These are phyloP conservation scores for Neomorphus geoffroyi DNA, from an alignment of 2,797 vertebrate genomes.

Conservation along the genomic window DNA sequence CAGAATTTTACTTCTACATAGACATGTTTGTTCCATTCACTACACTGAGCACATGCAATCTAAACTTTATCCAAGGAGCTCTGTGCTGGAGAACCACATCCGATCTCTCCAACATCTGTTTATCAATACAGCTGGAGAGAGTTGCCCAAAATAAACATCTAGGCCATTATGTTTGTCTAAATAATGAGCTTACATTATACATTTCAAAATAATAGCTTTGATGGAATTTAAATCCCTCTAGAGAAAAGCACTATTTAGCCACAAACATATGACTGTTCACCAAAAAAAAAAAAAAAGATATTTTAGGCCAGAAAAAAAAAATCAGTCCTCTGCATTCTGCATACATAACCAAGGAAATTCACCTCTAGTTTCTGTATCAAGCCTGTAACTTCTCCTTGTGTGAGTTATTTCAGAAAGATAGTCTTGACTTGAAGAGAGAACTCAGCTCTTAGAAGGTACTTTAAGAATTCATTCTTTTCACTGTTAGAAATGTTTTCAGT, in stretches of 20 bases:
- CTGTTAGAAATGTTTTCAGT: neutral
- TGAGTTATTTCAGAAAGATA: neutral
- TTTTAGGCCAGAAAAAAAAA: constrained; percentile 13
- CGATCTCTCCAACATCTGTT: neutral
- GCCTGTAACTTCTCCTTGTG: neutral
- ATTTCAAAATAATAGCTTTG: constrained; percentile 45
- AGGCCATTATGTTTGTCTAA: constrained; percentile 15
- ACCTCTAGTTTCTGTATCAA: neutral
- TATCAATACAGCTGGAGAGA: constrained; percentile 6
- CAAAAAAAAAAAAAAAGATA: neutral
- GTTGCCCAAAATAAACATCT: constrained; percentile 35
- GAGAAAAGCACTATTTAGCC: constrained; percentile 15
- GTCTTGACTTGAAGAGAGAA: neutral
- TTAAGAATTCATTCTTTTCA: neutral
- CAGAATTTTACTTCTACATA: neutral
- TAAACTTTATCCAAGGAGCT: neutral
- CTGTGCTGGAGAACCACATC: neutral
- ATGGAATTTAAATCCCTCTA: constrained; percentile 43
- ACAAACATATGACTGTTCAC: neutral
- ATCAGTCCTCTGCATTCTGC: neutral
- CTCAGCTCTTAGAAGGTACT: neutral
- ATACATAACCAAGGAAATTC: neutral
- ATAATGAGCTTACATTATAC: constrained; percentile 22
- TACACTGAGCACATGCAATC: neutral
- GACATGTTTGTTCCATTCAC: neutral